Evolutionary conservation across 2,113 vertebrate species (phyloP).

Genomic region (Apteryx mantelli): DNA sequence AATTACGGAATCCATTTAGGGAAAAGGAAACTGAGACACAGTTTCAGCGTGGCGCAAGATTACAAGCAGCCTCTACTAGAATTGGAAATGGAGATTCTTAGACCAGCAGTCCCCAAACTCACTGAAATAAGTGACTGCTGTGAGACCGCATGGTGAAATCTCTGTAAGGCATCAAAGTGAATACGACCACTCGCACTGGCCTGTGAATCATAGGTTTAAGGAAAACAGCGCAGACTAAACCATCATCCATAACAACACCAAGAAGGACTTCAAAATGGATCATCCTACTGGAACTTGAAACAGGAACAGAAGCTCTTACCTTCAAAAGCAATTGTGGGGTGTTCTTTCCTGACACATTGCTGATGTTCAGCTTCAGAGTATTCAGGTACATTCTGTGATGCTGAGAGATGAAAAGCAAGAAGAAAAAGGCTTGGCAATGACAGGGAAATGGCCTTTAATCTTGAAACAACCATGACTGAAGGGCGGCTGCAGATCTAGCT

Average conservation of each 20-base stretch:
- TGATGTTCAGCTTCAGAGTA: slow-evolving; percentile 72
- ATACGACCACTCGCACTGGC: neutral
- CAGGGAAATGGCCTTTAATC: slow-evolving; percentile 80
- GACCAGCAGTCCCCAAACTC: neutral
- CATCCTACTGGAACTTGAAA: slow-evolving; percentile 10
- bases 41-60: neutral
- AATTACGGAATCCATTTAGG: neutral
- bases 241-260: neutral
- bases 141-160: slow-evolving; percentile 23
- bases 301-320: slow-evolving; percentile 80
- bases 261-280: slow-evolving; percentile 27
- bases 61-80: neutral
- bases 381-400: slow-evolving; percentile 77
- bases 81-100: neutral
- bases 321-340: slow-evolving; percentile 91
- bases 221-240: slow-evolving; percentile 16
- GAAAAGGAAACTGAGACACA: neutral
- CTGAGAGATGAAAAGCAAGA: slow-evolving; percentile 76
- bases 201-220: neutral
- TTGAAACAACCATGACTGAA: slow-evolving; percentile 87
- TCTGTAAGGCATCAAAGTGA: neutral
- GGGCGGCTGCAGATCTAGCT: slow-evolving; percentile 81
- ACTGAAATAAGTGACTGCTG: neutral
- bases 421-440: slow-evolving; percentile 83
- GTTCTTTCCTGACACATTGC: slow-evolving; percentile 87